Evolutionary conservation across 2,888 invertebrate genomes (phyloP).

Genomic region (Spatulosminthurus flaviceps): DNA sequence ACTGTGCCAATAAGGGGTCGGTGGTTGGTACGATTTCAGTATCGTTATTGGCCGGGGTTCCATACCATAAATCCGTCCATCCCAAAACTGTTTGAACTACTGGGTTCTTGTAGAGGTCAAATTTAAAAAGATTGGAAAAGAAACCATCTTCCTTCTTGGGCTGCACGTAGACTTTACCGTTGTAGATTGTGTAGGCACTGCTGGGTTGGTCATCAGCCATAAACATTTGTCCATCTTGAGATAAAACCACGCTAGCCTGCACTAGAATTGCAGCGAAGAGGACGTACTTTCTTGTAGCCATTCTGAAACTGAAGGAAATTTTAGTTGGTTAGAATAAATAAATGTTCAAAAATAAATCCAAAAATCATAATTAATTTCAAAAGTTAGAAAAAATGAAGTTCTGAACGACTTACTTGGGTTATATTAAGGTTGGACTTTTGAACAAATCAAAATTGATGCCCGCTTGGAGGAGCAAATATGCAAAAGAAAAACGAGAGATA

Average conservation of each 20-base stretch:
- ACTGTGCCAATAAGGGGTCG: background rate
- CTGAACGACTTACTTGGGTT: too few species aligned
- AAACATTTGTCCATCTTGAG: background rate
- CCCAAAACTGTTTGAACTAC: conserved; percentile 28
- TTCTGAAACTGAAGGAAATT: background rate
- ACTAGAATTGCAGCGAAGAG: background rate
- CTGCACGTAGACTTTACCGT: conserved; percentile 39
- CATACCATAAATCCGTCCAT: conserved; percentile 36
- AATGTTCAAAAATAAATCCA: too few species aligned
- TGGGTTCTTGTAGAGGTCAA: conserved; percentile 32
- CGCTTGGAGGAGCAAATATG: too few species aligned
- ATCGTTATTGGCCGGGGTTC: conserved; percentile 20
- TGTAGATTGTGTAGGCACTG: conserved; percentile 41
- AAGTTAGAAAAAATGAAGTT: too few species aligned
- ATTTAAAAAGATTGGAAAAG: background rate
- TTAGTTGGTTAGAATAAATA: too few species aligned
- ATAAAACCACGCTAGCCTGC: background rate
- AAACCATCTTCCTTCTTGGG: conserved; percentile 31
- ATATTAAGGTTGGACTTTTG: too few species aligned
- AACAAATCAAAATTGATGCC: too few species aligned
- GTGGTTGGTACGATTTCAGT: background rate
- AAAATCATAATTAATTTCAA: too few species aligned
- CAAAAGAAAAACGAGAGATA: too few species aligned
- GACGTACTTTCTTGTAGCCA: background rate
- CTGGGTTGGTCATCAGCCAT: conserved; percentile 35